phyloP scores from a whole-genome alignment of 2,888 invertebrate genomes.

The Plemyria rubiginata region DNA sequence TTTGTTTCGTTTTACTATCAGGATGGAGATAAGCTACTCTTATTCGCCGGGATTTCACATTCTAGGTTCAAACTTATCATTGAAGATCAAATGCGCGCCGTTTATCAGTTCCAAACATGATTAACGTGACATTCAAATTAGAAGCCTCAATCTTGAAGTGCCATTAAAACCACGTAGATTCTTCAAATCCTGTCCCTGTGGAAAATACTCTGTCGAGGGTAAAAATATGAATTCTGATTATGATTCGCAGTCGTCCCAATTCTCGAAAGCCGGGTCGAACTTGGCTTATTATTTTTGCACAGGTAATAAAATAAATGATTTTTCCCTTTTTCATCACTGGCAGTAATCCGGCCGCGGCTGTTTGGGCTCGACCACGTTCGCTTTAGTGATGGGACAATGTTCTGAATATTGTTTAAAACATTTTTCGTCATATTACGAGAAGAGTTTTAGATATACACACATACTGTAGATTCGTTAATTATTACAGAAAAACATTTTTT shows the following conservation, averaged over 20 bases:
- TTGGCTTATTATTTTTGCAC: slow-evolving; percentile 64
- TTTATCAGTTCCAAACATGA: too few relatives aligned
- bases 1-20: too few relatives aligned
- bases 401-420: slow-evolving; percentile 26
- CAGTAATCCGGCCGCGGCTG: slow-evolving; percentile 44
- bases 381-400: slow-evolving; percentile 37
- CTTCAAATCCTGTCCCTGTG: slow-evolving; percentile 18
- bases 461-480: too few relatives aligned
- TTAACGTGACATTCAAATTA: too few relatives aligned
- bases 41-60: too few relatives aligned
- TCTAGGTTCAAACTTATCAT: too few relatives aligned
- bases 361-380: slow-evolving; percentile 44
- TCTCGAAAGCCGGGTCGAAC: slow-evolving; percentile 51
- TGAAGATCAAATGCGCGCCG: too few relatives aligned
- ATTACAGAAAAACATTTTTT: too few relatives aligned
- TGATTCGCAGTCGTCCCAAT: slow-evolving; percentile 50
- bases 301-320: slow-evolving; percentile 74
- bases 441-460: too few relatives aligned
- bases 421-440: too few relatives aligned
- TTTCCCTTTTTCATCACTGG: slow-evolving; percentile 65
- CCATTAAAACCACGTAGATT: not conserved
- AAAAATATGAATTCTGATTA: slow-evolving; percentile 50
- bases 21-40: too few relatives aligned
- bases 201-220: slow-evolving; percentile 20
- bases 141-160: not conserved